Conservation (phyloP, 1,140 invertebrate species). For the Drosophila saltans region DNA sequence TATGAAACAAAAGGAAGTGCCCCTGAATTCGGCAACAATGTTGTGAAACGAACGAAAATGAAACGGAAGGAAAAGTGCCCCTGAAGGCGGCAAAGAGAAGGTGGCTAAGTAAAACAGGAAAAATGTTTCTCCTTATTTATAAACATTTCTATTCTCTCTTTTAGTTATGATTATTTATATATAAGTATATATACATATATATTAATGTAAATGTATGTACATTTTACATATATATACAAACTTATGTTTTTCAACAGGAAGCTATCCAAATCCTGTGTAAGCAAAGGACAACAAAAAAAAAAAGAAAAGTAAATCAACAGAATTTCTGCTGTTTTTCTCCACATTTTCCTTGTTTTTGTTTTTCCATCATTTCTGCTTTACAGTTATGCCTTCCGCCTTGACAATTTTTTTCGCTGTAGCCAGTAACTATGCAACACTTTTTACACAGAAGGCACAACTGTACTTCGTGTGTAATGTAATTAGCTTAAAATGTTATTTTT, state of each 20-base stretch:
- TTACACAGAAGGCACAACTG: not conserved
- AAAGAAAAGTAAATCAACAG: not conserved
- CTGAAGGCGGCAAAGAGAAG: not conserved
- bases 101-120: not conserved
- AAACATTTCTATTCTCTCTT: not conserved
- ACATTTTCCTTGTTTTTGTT: not conserved
- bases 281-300: not conserved
- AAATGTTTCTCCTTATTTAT: not conserved
- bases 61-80: not conserved
- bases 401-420: not conserved
- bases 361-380: not conserved
- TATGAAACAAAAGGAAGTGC: not conserved
- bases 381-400: slow-evolving; percentile 7
- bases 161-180: not conserved
- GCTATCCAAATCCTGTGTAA: slow-evolving; percentile 2
- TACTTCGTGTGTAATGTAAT: not conserved
- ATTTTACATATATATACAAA: not conserved
- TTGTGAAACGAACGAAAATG: not conserved
- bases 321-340: not conserved
- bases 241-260: slow-evolving; percentile 12
- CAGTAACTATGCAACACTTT: slow-evolving; percentile 10
- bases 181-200: not conserved
- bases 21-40: not conserved
- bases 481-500: not conserved
- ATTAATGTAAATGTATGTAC: not conserved